Evolutionary conservation across 2,888 invertebrate genomes (phyloP), one percentile per base, ranked within the genome.

Genomic region (Tachina grossa): DNA sequence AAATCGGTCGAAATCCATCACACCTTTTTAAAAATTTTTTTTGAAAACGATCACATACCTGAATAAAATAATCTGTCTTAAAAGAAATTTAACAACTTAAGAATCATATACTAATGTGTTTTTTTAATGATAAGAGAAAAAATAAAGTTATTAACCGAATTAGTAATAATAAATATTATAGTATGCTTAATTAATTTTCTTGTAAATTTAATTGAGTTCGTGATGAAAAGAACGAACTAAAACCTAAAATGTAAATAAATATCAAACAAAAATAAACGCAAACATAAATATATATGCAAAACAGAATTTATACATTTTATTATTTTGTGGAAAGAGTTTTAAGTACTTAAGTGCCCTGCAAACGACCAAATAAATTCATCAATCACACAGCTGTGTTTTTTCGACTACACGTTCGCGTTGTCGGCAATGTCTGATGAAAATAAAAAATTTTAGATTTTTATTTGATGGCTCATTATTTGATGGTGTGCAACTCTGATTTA

Each of bases 191-290:
- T 53, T 76, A 81, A 81, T 45, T 61, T 66, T 66, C 16, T 66
- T 79, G 72, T 74, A 72, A 72, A 83, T 72, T 71, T 57, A 71
- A 69, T 41, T 71, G 45, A 77, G 71, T 77, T 71, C 39, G 39
- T 68, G 43, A 55, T 53, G 1, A n/a, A 68, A 49, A 19, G 55
- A 31, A 41, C 14, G 10, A n/a, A 75, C 22, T 55, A 75, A 82
- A 57, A 49, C 14, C 69, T 63, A 55, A 69, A 19, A 14, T 82
- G 82, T 82, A 82, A 57, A 82, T 82, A 82, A 47, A 74, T 71
- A 57, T 22, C 9, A 47, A 63, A 43, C 13, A 53, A 68, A 75
- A 68, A 72, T 65, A 75, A 59, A 81, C 61, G 53, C 43, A 61
- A 47, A 69, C 16, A 68, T 53, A 83, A 11, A 53, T n/a, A 45